Base-by-base conservation (phyloP, 2,113 vertebrate genomes). In the Rhipidura dahli region DNA sequence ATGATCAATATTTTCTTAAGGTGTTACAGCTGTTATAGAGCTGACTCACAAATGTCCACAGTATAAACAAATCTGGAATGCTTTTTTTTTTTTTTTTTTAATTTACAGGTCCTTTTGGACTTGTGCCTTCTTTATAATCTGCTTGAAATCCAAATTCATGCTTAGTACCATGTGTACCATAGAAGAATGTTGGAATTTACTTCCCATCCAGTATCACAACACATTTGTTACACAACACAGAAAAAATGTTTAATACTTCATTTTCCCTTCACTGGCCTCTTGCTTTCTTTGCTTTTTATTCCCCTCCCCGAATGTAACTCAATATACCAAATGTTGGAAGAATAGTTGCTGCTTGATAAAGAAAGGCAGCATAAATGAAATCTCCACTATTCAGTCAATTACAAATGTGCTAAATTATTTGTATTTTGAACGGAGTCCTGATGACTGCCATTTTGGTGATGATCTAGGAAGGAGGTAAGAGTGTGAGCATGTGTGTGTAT, bases 1-100 rank as follows among this genome's bases (percentile, higher is more conserved):
- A 76, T 81, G 83, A 93, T 93, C 64, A 70, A 81, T n/a, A 37
- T 95, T 97, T 93, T 94, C 91, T 97, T 39, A 87, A 97, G 89
- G 96, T 97, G 97, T 97, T 97, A 83, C 65, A 96, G 88, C 85
- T 83, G 53, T 96, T 96, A 88, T 64, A 94, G 88, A 87, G 68
- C 44, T 86, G 68, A 33, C 37, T 95, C 89, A 69, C 54, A 95
- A 97, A 96, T 96, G 95, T 88, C 61, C n/a, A 85, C 31, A 50
- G 68, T 89, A 93, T 96, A 97, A 98, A 97, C 66, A 97, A 93
- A 94, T 68, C 90, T 78, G 80, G 61, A 96, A 96, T 92, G 30
- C 7, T 37, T 89, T 94, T 71, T 96, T 92, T 93, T n/a, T n/a
- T n/a, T n/a, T 92, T 92, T 93, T 60, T 92, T 84, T 63, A 45